A percentile compares a stretch with the other conserved stretches of the same genome.
phyloP scores from a whole-genome alignment of 2,888 invertebrate species.

The Amphiduros pacificus region DNA sequence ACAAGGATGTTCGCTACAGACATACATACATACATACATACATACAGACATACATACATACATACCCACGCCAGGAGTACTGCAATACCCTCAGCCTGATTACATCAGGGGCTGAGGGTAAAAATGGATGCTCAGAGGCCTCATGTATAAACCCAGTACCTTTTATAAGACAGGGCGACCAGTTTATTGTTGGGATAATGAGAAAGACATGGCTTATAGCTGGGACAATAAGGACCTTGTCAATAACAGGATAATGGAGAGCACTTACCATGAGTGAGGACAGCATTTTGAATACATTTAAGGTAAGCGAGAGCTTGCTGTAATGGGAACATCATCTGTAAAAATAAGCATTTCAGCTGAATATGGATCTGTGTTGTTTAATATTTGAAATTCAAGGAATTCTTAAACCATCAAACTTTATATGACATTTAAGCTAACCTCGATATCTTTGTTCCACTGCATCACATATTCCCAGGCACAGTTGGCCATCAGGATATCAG shows the following conservation, averaged over 20 bases:
- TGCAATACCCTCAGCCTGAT: too few species aligned
- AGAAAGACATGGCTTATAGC: too few species aligned
- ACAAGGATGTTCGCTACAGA: too few species aligned
- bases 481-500: constrained; percentile 79
- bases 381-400: neutral
- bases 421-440: constrained; percentile 34
- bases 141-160: neutral
- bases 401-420: neutral
- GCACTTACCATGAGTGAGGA: constrained; percentile 69
- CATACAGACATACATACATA: too few species aligned
- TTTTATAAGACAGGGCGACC: too few species aligned
- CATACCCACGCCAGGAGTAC: too few species aligned
- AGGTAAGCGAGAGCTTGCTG: constrained; percentile 75
- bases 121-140: too few species aligned
- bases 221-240: too few species aligned
- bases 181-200: too few species aligned
- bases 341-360: neutral
- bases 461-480: constrained; percentile 90
- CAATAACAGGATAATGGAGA: too few species aligned
- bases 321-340: constrained; percentile 65
- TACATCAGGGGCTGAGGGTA: too few species aligned
- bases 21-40: too few species aligned
- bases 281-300: constrained; percentile 68
- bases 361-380: neutral
- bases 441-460: constrained; percentile 78